These are phyloP conservation scores for Paraescarpia echinospica DNA, from an alignment of 1,140 invertebrate genomes.

Conservation along the genomic window DNA sequence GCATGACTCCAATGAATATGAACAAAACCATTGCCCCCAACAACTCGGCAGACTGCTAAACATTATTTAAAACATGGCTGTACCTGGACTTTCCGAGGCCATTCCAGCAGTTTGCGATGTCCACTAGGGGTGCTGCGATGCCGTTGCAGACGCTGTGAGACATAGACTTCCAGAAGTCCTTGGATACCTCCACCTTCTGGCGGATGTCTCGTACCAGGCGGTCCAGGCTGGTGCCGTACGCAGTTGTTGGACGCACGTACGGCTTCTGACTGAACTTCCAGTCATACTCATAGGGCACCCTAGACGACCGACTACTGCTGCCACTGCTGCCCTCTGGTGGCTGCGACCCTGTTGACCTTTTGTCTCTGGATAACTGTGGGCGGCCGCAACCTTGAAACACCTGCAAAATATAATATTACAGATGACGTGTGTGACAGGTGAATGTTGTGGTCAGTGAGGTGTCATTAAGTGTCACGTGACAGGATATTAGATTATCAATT, in stretches of 20 bases:
- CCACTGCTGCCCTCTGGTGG: constrained; percentile 57
- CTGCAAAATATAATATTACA: constrained; percentile 37
- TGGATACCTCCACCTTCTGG: constrained; percentile 68
- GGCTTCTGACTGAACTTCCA: constrained; percentile 51
- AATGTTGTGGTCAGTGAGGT: too few species aligned
- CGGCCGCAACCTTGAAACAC: constrained; percentile 80
- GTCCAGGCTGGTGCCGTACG: constrained; percentile 71
- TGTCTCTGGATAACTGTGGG: constrained; percentile 59
- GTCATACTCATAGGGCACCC: background rate
- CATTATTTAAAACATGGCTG: background rate
- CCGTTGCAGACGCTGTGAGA: constrained; percentile 80
- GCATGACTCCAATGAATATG: too few species aligned
- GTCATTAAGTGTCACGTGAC: too few species aligned
- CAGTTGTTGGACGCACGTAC: constrained; percentile 56
- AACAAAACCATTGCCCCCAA: too few species aligned
- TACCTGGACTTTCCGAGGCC: constrained; percentile 55
- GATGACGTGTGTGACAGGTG: constrained; percentile 18
- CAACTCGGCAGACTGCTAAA: background rate
- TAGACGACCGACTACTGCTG: constrained; percentile 58
- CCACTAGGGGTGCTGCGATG: constrained; percentile 68
- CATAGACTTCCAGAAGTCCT: constrained; percentile 82
- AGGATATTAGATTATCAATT: too few species aligned
- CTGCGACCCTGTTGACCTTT: background rate
- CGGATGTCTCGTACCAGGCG: constrained; percentile 82
- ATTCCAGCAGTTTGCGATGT: constrained; percentile 80